Percentiles rank a stretch among this genome's conserved stretches.
These are phyloP conservation scores for Oreochromis aureus DNA, from an alignment of 2,113 vertebrate genomes.

Conservation along the genomic window DNA sequence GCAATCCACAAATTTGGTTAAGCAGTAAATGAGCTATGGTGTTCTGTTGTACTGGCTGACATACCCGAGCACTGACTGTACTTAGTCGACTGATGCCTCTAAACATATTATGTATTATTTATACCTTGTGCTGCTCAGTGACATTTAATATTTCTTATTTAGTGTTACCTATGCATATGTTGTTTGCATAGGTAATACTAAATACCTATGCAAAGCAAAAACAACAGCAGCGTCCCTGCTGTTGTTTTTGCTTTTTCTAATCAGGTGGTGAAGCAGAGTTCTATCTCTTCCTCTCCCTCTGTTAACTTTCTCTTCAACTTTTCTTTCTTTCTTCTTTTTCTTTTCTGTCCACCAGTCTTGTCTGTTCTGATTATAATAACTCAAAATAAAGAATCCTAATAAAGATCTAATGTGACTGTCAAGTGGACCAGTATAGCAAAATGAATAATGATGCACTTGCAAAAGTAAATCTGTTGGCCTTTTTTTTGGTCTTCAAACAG, in stretches of 20 bases:
- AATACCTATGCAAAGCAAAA: neutral
- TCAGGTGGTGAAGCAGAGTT: neutral
- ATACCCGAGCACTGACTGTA: neutral
- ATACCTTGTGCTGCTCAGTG: neutral
- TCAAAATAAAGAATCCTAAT: neutral
- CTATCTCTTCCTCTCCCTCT: neutral
- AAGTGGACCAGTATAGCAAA: neutral
- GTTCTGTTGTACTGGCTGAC: neutral
- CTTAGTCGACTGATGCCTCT: neutral
- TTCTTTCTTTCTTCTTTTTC: neutral
- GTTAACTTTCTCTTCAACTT: neutral
- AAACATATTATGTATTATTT: neutral
- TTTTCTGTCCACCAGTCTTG: neutral
- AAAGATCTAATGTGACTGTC: neutral
- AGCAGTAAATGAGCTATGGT: neutral
- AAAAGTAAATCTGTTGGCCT: neutral
- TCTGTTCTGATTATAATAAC: rapidly evolving
- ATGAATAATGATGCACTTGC: neutral
- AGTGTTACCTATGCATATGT: neutral
- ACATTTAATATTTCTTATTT: neutral
- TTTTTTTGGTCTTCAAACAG: neutral
- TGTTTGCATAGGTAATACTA: neutral
- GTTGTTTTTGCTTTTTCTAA: too few species aligned
- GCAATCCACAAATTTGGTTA: neutral
- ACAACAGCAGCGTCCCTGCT: neutral